Conservation (phyloP, 35 echinoderm and acorn worm genomes). For the Eucidaris tribuloides region DNA sequence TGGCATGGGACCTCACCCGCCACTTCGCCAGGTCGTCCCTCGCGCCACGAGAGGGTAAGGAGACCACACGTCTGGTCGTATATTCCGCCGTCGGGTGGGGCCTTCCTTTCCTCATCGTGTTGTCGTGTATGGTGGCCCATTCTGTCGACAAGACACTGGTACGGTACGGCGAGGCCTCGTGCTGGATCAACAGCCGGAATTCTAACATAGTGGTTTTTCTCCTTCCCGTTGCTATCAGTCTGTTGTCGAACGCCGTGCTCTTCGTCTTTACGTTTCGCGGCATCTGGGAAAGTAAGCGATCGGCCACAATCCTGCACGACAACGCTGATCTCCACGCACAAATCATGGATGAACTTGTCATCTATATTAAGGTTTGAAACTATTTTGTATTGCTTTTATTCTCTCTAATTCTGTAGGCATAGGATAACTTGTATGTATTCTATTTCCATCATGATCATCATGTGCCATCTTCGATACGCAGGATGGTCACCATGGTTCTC, state of each 20-base stretch:
- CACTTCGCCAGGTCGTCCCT: not conserved
- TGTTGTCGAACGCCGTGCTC: not conserved
- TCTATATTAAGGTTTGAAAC: slow-evolving; percentile 15
- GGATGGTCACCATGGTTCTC: too few species aligned
- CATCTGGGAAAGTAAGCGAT: not conserved
- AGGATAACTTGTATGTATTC: too few species aligned
- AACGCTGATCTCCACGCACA: not conserved
- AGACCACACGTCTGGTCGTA: not conserved
- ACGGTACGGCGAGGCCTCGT: not conserved
- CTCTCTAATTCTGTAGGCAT: too few species aligned
- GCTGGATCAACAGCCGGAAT: not conserved
- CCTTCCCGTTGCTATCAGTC: not conserved
- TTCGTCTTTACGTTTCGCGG: not conserved
- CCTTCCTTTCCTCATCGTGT: not conserved
- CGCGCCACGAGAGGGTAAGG: not conserved
- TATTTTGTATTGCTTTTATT: too few species aligned
- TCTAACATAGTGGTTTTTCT: not conserved
- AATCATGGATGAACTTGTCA: not conserved
- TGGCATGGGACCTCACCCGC: not conserved
- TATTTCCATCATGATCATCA: too few species aligned
- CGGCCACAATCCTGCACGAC: not conserved
- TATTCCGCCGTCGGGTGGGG: not conserved
- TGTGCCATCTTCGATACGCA: too few species aligned
- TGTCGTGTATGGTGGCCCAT: not conserved
- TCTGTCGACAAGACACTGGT: not conserved